Conservation (phyloP, 2,888 invertebrate species). For the Macrosoma leucophasiata region DNA sequence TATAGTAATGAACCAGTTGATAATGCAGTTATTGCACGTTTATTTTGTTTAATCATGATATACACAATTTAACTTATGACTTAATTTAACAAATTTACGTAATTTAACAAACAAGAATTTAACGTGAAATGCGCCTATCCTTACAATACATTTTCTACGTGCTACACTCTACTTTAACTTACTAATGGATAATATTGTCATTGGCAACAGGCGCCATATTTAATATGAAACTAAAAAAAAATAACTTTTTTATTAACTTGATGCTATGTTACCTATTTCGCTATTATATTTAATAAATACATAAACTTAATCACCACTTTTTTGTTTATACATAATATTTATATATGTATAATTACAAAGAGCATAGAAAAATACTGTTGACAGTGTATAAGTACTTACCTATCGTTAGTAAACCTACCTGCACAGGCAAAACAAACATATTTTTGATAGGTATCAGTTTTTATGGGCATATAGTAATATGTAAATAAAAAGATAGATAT, state of each 20-base stretch:
- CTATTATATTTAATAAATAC: slow-evolving; percentile 5
- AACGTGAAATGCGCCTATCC: too few relatives aligned
- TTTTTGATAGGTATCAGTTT: slow-evolving; percentile 8
- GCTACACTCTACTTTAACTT: too few relatives aligned
- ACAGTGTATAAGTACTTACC: slow-evolving; percentile 19
- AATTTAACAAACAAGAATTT: too few relatives aligned
- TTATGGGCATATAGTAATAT: background rate
- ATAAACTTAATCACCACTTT: background rate
- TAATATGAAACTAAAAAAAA: background rate
- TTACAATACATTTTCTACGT: too few relatives aligned
- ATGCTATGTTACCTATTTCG: slow-evolving; percentile 4
- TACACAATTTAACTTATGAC: too few relatives aligned
- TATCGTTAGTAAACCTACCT: too few relatives aligned
- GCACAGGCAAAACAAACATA: too few relatives aligned
- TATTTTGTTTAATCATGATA: too few relatives aligned
- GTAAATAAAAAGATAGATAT: too few relatives aligned
- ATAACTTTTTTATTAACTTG: background rate
- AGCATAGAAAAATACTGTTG: slow-evolving; percentile 56
- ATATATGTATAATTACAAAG: slow-evolving; percentile 44
- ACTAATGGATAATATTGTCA: slow-evolving; percentile 55
- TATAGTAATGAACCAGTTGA: too few relatives aligned
- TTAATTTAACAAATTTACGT: too few relatives aligned
- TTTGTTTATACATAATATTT: background rate
- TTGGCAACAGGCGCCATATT: slow-evolving; percentile 46
- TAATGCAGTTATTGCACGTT: too few relatives aligned